These are phyloP conservation scores for Dendronephthya gigantea DNA, from an alignment of 64 coral and sea anemone species.

Conservation along the genomic window DNA sequence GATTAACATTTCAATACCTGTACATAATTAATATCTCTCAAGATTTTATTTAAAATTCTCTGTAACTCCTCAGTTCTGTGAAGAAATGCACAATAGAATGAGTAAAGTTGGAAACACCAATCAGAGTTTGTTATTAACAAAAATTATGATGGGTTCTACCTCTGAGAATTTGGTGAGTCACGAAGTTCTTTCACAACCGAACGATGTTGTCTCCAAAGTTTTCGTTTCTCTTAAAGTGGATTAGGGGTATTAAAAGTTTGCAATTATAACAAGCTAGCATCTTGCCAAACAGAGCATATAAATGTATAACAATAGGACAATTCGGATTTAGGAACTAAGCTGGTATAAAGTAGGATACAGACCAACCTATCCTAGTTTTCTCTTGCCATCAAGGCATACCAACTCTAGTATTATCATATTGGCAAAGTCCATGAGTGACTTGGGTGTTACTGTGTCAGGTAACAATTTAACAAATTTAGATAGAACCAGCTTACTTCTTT, in stretches of 20 bases:
- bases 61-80: background rate
- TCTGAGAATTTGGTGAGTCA: slow-evolving; percentile 28
- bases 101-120: background rate
- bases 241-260: too few relatives aligned
- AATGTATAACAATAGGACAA: too few relatives aligned
- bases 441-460: too few relatives aligned
- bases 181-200: slow-evolving; percentile 54
- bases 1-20: background rate
- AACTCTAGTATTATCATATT: too few relatives aligned
- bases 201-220: slow-evolving; percentile 53
- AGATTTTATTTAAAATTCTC: background rate
- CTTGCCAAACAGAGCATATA: too few relatives aligned
- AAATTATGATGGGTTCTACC: background rate
- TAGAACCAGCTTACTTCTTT: too few relatives aligned
- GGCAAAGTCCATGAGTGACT: background rate
- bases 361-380: background rate
- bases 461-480: too few relatives aligned
- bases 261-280: too few relatives aligned
- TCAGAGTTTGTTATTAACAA: background rate
- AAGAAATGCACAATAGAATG: background rate
- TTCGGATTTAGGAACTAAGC: too few relatives aligned
- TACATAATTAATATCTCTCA: background rate
- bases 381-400: background rate
- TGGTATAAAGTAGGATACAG: background rate
- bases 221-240: slow-evolving; percentile 78